phyloP scores from a whole-genome alignment of 2,888 invertebrate genomes.

The Mimas tiliae region DNA sequence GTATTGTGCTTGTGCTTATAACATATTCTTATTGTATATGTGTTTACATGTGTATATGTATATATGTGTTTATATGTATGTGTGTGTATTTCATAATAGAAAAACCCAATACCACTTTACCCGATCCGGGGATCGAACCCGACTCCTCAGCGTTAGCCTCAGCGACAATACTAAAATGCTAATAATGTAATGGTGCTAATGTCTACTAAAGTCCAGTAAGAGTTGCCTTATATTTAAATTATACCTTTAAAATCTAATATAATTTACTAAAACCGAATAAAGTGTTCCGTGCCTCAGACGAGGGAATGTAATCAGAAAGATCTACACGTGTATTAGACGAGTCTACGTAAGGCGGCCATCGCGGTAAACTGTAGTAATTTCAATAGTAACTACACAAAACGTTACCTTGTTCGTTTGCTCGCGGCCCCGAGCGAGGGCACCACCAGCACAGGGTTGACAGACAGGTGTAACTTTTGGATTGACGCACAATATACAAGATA shows the following conservation, averaged over 20 bases:
- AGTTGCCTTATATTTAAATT: neutral
- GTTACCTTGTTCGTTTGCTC: conserved; percentile 41
- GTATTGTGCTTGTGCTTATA: too few species aligned
- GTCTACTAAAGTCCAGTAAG: too few species aligned
- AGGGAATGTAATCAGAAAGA: neutral
- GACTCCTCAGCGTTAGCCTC: too few species aligned
- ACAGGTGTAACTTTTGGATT: neutral
- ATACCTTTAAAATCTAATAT: neutral
- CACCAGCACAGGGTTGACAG: conserved; percentile 17
- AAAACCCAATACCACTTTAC: too few species aligned
- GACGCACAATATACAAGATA: neutral
- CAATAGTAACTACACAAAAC: conserved; percentile 45
- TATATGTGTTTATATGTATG: too few species aligned
- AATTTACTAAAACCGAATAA: neutral
- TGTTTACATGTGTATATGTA: too few species aligned
- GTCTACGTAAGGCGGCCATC: conserved; percentile 23
- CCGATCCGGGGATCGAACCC: too few species aligned
- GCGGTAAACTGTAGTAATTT: conserved; percentile 42
- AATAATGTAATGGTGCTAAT: too few species aligned
- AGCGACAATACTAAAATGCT: too few species aligned
- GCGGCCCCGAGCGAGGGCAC: conserved; percentile 30
- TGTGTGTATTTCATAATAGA: too few species aligned
- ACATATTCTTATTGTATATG: too few species aligned
- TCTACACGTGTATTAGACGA: conserved; percentile 23
- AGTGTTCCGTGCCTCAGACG: conserved; percentile 2